Base-by-base conservation (phyloP, 1,140 invertebrate species). In the Dolichoris vasculosae region DNA sequence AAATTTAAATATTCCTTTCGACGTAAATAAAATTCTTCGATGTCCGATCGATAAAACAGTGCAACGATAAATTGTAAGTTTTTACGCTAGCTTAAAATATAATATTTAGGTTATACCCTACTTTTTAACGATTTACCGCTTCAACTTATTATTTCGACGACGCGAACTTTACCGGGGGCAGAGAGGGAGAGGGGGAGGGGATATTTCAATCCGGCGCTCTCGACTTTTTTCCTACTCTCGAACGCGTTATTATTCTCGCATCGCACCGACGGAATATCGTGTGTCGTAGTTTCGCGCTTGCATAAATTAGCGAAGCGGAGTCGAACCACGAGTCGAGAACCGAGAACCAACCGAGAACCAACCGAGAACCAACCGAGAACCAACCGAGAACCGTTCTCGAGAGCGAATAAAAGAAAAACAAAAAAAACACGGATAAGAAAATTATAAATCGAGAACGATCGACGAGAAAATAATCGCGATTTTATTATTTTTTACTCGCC, bases 1-100 rank as follows among this genome's bases (percentile, higher is more conserved):
- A 71, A 40, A 40, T 71, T 20, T 40, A 40, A 71, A 71, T 71
- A 71, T 40, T 23, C 32, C 30, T 40, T 71, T 40, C 2, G 23
- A 71, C 38, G 11, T 9, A 23, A 40, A 38, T 71, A 71, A 64
- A 64, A 64, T n/a, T 71, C 30, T 32, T 67, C 2, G 9, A 67
- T 40, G 67, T 38, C 40, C 67, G 9, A 71, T 71, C 67, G 67
- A 71, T 71, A 71, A 71, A 71, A 71, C 67, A 71, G 67, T 40
- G 32, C 20, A 35, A 17, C 38, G 67, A 40, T 20, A 71, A 71
- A 40, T 4, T 40, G 38, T 35, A 71, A 71, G 35, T 71, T 71
- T 71, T 26, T 67, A 32, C n/a, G 2, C 30, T 67, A 67, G 0
- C n/a, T 71, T 71, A 9, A 40, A 71, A 40, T 71, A 71, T 40